These are phyloP conservation scores for Cordilura impudica DNA, from an alignment of 2,888 invertebrate genomes.

Conservation along the genomic window DNA sequence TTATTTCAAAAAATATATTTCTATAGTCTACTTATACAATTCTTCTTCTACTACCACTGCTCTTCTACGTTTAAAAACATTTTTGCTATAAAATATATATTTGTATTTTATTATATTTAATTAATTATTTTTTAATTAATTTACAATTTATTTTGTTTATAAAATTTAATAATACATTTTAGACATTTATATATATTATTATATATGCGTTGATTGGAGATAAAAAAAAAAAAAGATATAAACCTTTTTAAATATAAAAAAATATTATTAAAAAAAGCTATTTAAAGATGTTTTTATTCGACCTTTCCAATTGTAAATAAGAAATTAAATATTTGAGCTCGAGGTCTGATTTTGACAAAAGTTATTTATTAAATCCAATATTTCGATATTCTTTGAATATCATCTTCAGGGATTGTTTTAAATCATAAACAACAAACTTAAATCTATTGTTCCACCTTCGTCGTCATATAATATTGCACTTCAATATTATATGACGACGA, in stretches of 20 bases:
- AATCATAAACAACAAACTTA: no score
- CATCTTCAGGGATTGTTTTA: no score
- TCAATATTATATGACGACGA: no score
- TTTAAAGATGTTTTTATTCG: conserved; percentile 10
- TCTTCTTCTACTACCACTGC: conserved; percentile 1
- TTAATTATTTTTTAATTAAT: conserved; percentile 22
- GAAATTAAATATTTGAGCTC: no score
- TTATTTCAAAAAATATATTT: no score
- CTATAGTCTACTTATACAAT: no score
- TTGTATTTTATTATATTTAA: conserved; percentile 41
- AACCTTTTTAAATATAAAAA: neutral
- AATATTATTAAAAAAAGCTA: conserved; percentile 13
- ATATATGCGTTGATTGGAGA: conserved; percentile 5
- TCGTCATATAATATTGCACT: no score
- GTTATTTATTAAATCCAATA: no score
- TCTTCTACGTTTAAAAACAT: conserved; percentile 8
- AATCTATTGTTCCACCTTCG: no score
- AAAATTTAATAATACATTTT: conserved; percentile 4
- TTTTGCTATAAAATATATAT: conserved; percentile 11
- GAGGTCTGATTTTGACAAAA: no score
- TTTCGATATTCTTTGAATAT: no score
- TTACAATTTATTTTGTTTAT: conserved; percentile 7
- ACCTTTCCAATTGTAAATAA: no score
- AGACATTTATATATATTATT: neutral
- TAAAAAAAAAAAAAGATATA: neutral